Base-by-base conservation (phyloP, 2,888 invertebrate genomes). In the Eupeodes latifasciatus region DNA sequence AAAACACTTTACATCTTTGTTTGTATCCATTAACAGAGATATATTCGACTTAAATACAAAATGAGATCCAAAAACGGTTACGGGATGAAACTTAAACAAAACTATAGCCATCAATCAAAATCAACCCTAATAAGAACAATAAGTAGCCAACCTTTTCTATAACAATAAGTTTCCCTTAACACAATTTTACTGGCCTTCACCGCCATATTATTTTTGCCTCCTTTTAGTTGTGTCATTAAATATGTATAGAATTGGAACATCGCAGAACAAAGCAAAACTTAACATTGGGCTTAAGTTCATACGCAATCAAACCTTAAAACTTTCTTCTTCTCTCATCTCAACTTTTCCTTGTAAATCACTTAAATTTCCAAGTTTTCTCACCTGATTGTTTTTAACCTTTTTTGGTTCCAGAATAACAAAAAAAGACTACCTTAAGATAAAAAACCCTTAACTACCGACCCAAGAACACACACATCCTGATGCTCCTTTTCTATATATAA, bases 351-450 rank as follows among this genome's bases (percentile, higher is more conserved):
- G 67, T 81, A 87, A 87, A 87, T 87, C 83, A 87, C 76, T 84
- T 87, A 84, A 74, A 87, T 77, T 87, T 61, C 51, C 44, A 12
- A 76, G 80, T 83, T 77, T 84, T 84, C 84, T 84, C 87, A 87
- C 87, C 87, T 87, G 49, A 27, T 27, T 27, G 1, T 19, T 27
- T 55, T 27, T 14, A 34, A 47, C 36, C 47, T 59, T 57, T 57
- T n/a, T 59, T 14, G 11, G 0, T 12, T 72, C 64, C 44, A 44
- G 27, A 16, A 27, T 27, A 27, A 27, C 2, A 44, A 53, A 44
- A 12, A 55, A 40, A 51, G n/a, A 34, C 55, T 2, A 16, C n/a
- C 2, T 40, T 5, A 53, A 16, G n/a, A 16, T 16, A 40, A 44
- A 59, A 62, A 44, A 72, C 27, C 69, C 76, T 47, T 71, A 74